These are phyloP conservation scores for Bruchidius siliquastri DNA, from an alignment of 2,888 invertebrate species.

Conservation along the genomic window DNA sequence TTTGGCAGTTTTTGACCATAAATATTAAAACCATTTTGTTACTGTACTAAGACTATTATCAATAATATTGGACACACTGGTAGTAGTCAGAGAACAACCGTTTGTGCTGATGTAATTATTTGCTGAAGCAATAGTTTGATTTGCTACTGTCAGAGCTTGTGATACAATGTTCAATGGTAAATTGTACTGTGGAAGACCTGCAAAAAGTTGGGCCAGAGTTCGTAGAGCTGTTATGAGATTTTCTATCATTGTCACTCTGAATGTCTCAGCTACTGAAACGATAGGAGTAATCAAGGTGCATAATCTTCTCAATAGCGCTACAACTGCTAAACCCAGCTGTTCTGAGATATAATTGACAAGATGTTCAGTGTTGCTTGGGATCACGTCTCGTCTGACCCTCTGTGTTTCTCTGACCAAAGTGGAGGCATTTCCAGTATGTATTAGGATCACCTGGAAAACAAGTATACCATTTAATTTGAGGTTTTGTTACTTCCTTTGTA, in stretches of 20 bases:
- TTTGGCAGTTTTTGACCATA: no score
- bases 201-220: neutral
- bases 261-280: neutral
- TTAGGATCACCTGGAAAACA: neutral
- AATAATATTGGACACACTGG: no score
- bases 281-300: neutral
- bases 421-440: neutral
- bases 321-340: neutral
- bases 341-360: neutral
- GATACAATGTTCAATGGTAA: neutral
- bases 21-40: no score
- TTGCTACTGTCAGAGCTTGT: neutral
- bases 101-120: neutral
- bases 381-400: neutral
- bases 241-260: neutral
- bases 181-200: neutral
- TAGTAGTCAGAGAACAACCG: neutral
- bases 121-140: neutral
- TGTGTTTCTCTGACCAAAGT: neutral
- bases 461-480: neutral
- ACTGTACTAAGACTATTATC: no score
- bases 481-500: no score
- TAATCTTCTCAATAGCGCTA: neutral
- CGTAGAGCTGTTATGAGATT: neutral
- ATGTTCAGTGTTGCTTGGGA: neutral